phyloP scores from a whole-genome alignment of 2,113 vertebrate genomes.

The Hiodon tergisus region DNA sequence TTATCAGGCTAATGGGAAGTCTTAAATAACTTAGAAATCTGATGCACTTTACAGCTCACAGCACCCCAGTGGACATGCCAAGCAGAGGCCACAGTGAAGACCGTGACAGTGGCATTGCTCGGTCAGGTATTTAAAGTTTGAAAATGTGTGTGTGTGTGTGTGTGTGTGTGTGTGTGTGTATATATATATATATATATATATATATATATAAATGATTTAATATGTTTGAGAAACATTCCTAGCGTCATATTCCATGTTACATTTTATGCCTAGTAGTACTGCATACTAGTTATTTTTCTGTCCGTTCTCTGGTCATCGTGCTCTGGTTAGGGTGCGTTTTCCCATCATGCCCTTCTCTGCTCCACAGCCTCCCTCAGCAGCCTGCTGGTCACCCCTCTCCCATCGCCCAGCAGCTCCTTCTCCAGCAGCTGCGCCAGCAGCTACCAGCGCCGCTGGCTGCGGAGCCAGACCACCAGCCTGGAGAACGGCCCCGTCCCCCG shows the following conservation, averaged over 20 bases:
- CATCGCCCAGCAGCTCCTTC: constrained; percentile 71
- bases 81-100: constrained; percentile 80
- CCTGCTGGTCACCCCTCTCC: constrained; percentile 75
- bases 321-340: neutral
- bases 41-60: constrained; percentile 63
- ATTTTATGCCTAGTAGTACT: too few species aligned
- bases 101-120: constrained; percentile 79
- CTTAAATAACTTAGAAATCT: neutral
- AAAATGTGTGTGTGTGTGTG: neutral
- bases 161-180: neutral
- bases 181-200: too few species aligned
- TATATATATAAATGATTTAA: too few species aligned
- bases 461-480: constrained; percentile 80
- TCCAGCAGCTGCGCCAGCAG: constrained; percentile 73
- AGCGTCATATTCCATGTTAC: too few species aligned
- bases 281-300: too few species aligned
- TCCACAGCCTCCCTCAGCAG: constrained; percentile 76
- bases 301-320: neutral
- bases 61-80: constrained; percentile 85
- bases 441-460: constrained; percentile 78
- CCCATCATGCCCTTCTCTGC: neutral
- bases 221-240: too few species aligned
- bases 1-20: neutral
- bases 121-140: constrained; percentile 66
- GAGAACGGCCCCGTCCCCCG: constrained; percentile 72